Evolutionary conservation across 2,797 vertebrate species (phyloP).

Genomic region (Heteromormyrus szaboi): DNA sequence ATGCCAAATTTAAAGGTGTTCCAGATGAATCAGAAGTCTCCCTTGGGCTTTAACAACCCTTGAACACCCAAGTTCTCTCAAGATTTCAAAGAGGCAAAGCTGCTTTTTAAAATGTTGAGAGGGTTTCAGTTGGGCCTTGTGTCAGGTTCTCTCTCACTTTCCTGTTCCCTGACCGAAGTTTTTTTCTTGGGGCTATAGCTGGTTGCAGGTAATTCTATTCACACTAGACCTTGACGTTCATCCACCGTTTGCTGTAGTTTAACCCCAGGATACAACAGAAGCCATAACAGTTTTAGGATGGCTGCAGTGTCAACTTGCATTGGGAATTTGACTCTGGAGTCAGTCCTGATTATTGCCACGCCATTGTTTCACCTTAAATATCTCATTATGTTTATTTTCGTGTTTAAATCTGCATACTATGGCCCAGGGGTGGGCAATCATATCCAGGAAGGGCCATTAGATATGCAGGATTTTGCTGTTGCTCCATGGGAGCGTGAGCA

Average conservation of each 20-base stretch:
- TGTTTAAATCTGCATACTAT: not conserved
- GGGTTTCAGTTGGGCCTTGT: not conserved
- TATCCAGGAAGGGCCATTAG: not conserved
- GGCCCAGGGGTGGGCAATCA: not conserved
- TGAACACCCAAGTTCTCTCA: not conserved
- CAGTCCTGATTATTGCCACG: not conserved
- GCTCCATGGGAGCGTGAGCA: not conserved
- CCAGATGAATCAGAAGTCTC: not conserved
- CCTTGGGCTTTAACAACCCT: not conserved
- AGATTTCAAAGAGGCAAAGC: not conserved
- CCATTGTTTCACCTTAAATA: not conserved
- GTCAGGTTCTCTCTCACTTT: not conserved
- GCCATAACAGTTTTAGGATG: not conserved
- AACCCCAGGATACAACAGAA: not conserved
- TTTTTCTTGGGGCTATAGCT: not conserved
- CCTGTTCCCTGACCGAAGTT: not conserved
- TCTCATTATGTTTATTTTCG: not conserved
- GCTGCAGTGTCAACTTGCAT: not conserved
- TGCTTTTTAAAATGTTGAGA: not conserved
- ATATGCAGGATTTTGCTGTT: not conserved
- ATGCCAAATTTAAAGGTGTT: not conserved
- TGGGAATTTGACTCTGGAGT: not conserved
- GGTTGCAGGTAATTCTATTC: not conserved
- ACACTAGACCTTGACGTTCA: not conserved
- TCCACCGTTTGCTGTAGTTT: not conserved